Evolutionary conservation across 2,888 invertebrate species (phyloP).

Genomic region (Ichneumoninae sp.): DNA sequence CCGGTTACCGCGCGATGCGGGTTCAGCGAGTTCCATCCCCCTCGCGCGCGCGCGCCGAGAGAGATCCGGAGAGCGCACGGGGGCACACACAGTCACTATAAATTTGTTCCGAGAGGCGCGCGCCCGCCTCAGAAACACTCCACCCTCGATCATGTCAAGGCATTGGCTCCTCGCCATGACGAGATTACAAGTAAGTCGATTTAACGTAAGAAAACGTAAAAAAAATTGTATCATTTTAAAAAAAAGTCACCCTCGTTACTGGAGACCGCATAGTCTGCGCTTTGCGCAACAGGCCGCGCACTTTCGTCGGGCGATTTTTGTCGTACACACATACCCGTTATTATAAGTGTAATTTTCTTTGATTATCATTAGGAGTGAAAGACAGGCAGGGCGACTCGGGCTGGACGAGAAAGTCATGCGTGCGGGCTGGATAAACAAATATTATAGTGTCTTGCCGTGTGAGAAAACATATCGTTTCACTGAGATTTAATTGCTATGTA

Average conservation of each 20-base stretch:
- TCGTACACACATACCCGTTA: background rate
- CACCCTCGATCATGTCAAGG: constrained; percentile 80
- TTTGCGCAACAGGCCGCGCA: constrained; percentile 1
- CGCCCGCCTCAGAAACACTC: constrained; percentile 83
- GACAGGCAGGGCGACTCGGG: background rate
- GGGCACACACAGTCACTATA: constrained; percentile 74
- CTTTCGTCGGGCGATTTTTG: background rate
- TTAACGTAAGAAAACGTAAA: background rate
- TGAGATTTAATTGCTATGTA: background rate
- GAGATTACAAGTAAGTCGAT: constrained; percentile 70
- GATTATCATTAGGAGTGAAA: background rate
- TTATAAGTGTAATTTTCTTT: constrained; percentile 13
- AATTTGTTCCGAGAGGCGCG: constrained; percentile 82
- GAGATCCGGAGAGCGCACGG: constrained; percentile 13
- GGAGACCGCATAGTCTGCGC: background rate
- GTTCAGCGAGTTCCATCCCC: constrained; percentile 76
- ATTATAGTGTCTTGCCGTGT: background rate
- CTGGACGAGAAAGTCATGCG: constrained; percentile 32
- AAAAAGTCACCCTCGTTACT: background rate
- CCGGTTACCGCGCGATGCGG: constrained; percentile 44
- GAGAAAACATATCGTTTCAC: background rate
- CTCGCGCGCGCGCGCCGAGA: constrained; percentile 70
- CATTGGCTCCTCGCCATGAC: constrained; percentile 70
- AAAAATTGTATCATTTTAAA: background rate
- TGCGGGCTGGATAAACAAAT: constrained; percentile 4